phyloP scores from a whole-genome alignment of 2,888 invertebrate species.

The Ferrisia virgata region DNA sequence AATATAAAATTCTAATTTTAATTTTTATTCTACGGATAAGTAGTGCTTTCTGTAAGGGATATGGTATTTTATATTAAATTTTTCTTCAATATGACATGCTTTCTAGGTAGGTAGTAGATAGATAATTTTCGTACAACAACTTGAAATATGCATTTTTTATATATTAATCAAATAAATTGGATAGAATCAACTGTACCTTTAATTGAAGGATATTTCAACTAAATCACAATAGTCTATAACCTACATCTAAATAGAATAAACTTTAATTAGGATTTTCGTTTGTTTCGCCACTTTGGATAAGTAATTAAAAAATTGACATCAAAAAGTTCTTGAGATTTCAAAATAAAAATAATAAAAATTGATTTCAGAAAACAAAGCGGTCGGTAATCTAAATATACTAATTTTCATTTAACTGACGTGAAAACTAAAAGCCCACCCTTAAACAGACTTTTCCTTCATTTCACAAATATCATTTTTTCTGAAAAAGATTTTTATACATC shows the following conservation, averaged over 20 bases:
- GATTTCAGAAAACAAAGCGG: not conserved
- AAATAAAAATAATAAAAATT: not conserved
- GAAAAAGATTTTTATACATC: not conserved
- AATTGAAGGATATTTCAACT: not conserved
- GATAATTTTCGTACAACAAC: not conserved
- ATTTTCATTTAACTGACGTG: not conserved
- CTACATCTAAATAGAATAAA: not conserved
- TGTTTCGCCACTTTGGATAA: not conserved
- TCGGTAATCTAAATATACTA: not conserved
- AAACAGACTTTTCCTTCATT: not conserved
- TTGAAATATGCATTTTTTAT: not conserved
- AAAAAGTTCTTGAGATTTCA: not conserved
- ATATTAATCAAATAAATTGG: not conserved
- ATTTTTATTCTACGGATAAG: not conserved
- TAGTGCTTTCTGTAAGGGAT: not conserved
- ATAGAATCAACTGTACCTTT: not conserved
- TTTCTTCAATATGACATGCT: not conserved
- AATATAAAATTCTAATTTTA: not conserved
- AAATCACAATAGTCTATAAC: not conserved
- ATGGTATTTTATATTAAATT: not conserved
- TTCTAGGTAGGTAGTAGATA: not conserved
- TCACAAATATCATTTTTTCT: not conserved
- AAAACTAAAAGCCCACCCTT: not conserved
- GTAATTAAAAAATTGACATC: slow-evolving; percentile 1
- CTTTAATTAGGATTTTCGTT: not conserved